Evolutionary conservation across 1,140 invertebrate species (phyloP).

Genomic region (Apocrypta bakeri): DNA sequence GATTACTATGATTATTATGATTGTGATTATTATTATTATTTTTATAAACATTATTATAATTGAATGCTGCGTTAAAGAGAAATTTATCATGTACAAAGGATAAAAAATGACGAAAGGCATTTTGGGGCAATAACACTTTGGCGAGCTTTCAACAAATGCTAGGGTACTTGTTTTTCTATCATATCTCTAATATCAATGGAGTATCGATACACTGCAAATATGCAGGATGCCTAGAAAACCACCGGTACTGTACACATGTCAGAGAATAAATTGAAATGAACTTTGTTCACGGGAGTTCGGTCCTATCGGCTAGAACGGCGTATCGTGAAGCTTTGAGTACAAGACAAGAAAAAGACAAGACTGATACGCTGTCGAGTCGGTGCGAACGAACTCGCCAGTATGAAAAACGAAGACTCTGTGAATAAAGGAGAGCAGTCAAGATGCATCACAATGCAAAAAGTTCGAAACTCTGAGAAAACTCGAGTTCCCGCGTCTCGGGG

Average conservation of each 20-base stretch:
- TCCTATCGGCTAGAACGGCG: not conserved
- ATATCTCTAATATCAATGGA: not conserved
- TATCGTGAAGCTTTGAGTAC: not conserved
- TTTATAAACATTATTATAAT: constrained; percentile 41
- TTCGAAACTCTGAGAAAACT: no score
- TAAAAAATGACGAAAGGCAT: not conserved
- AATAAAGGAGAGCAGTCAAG: not conserved
- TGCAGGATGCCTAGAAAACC: not conserved
- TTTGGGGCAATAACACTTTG: not conserved
- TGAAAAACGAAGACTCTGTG: not conserved
- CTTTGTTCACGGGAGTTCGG: not conserved
- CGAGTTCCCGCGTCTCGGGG: not conserved
- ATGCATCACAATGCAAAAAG: not conserved
- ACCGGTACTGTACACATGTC: not conserved
- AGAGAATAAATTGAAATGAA: no score
- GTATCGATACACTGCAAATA: no score
- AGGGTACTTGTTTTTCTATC: not conserved
- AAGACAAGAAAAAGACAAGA: not conserved
- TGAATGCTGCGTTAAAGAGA: not conserved
- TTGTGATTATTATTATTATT: not conserved
- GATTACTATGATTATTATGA: not conserved
- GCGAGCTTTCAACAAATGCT: not conserved
- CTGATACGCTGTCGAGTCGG: not conserved
- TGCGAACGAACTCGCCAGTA: not conserved
- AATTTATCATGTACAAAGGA: not conserved